phyloP scores from a whole-genome alignment of 2,888 invertebrate species.

The Ophion ellenae region DNA sequence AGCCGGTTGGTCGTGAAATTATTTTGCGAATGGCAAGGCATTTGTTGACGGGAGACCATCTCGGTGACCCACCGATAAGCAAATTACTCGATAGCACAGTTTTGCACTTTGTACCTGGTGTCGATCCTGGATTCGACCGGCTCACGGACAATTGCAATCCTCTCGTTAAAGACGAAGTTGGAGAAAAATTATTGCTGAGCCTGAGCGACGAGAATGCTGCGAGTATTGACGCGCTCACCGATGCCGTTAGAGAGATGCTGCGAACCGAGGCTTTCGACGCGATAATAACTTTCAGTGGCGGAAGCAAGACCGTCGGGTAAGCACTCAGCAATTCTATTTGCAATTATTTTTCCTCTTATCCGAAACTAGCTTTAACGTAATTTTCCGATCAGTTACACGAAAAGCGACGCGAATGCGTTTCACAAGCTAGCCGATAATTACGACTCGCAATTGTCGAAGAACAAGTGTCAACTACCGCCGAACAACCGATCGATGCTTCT shows the following conservation, averaged over 20 bases:
- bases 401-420: constrained; percentile 83
- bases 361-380: not conserved
- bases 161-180: constrained; percentile 86
- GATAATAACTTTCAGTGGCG: constrained; percentile 90
- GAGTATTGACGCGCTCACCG: constrained; percentile 84
- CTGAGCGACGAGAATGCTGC: constrained; percentile 81
- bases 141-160: constrained; percentile 83
- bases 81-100: constrained; percentile 89
- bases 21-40: constrained; percentile 93
- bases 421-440: constrained; percentile 75
- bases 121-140: constrained; percentile 86
- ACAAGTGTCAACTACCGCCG: constrained; percentile 73
- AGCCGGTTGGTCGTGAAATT: constrained; percentile 94
- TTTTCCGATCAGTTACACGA: constrained; percentile 83
- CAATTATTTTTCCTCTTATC: constrained; percentile 71
- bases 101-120: constrained; percentile 91
- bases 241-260: constrained; percentile 88
- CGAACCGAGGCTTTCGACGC: constrained; percentile 89
- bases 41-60: constrained; percentile 89
- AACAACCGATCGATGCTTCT: constrained; percentile 73
- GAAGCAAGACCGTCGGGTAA: constrained; percentile 87
- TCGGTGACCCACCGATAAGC: constrained; percentile 88
- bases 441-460: constrained; percentile 84
- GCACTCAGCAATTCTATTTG: not conserved
- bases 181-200: constrained; percentile 87